Conservation (phyloP, 1,140 invertebrate genomes). For the Neuroterus valhalla region DNA sequence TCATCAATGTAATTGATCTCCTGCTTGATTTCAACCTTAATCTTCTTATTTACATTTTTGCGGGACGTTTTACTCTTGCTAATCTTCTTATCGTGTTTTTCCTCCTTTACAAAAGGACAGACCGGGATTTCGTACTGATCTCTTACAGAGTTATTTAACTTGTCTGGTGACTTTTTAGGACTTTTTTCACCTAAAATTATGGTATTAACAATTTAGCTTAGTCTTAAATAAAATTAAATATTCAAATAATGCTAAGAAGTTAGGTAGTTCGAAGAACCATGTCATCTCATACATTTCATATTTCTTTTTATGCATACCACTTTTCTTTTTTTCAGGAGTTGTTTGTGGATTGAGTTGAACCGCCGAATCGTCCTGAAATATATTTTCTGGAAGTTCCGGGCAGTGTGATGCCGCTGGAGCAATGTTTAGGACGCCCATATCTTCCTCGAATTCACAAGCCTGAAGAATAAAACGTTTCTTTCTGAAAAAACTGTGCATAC, state of each 20-base stretch:
- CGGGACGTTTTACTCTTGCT: constrained; percentile 33
- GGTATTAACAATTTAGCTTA: too few species aligned
- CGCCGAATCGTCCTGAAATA: constrained; percentile 50
- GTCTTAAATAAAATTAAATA: too few species aligned
- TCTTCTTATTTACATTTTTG: constrained; percentile 34
- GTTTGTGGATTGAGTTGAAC: background rate
- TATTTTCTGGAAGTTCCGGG: constrained; percentile 51
- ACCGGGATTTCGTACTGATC: background rate
- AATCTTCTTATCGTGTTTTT: background rate
- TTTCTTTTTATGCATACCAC: background rate
- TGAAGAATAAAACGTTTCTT: constrained; percentile 36
- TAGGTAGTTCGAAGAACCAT: too few species aligned
- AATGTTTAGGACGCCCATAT: constrained; percentile 56
- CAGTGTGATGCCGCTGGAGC: background rate
- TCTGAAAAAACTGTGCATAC: background rate
- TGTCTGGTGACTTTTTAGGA: background rate
- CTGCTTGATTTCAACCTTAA: constrained; percentile 15
- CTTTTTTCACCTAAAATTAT: too few species aligned
- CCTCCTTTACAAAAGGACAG: background rate
- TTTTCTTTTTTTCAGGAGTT: constrained; percentile 27
- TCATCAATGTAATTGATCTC: constrained; percentile 6
- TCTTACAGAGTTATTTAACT: background rate
- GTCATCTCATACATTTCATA: background rate
- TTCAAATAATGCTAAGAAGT: too few species aligned
- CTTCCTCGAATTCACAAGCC: constrained; percentile 64